These are phyloP conservation scores for Drosophila multiciliata DNA, from an alignment of 2,888 invertebrate species.

Conservation along the genomic window DNA sequence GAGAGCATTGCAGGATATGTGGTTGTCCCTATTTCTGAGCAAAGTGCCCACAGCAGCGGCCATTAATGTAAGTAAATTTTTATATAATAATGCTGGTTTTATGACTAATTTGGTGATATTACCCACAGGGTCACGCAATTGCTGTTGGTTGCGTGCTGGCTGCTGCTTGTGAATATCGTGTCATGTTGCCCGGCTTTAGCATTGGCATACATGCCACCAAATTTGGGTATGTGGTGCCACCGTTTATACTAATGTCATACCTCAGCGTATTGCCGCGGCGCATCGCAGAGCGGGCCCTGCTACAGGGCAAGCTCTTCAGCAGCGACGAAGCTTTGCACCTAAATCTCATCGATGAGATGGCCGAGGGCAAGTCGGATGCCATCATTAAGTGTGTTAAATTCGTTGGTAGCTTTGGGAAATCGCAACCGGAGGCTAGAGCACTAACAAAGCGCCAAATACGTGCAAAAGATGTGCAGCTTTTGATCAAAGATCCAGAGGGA, in stretches of 20 bases:
- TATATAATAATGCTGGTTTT: not conserved
- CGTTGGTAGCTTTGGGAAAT: conserved; percentile 88
- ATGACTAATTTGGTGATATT: not conserved
- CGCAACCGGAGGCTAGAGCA: conserved; percentile 87
- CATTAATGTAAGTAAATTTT: conserved; percentile 88
- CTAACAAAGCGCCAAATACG: conserved; percentile 87
- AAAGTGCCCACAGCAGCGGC: conserved; percentile 92
- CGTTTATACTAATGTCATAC: conserved; percentile 89
- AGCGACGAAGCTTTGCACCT: conserved; percentile 91
- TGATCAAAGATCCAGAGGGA: conserved; percentile 87
- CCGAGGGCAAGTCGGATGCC: conserved; percentile 88
- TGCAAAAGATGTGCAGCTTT: conserved; percentile 85
- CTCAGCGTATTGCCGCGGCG: conserved; percentile 88
- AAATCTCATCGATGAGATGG: conserved; percentile 91
- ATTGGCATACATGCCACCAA: conserved; percentile 96
- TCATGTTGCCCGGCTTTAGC: conserved; percentile 91
- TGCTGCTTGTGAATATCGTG: conserved; percentile 92
- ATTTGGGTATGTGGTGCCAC: conserved; percentile 91
- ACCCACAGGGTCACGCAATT: conserved; percentile 90
- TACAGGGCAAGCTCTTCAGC: conserved; percentile 89
- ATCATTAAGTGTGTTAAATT: conserved; percentile 89
- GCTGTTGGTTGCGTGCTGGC: conserved; percentile 94
- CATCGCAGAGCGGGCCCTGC: conserved; percentile 90
- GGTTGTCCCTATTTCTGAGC: conserved; percentile 91
- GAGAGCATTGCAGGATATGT: conserved; percentile 91